Base-by-base conservation (phyloP, 2,797 vertebrate genomes). In the Lepus oiostolus region DNA sequence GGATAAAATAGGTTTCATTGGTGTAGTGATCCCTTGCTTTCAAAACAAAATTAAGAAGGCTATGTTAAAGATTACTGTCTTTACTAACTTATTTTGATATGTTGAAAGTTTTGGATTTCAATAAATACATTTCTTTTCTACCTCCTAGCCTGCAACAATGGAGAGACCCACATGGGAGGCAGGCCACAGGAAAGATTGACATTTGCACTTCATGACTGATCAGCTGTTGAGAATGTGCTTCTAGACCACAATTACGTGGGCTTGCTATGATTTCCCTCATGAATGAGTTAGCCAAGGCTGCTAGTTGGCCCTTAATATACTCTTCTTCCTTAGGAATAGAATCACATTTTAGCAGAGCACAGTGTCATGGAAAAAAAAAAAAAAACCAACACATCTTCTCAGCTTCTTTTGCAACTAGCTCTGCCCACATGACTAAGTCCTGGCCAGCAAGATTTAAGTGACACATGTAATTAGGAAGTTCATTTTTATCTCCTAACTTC, bases 261-360 rank as follows among this genome's bases (percentile, higher is more conserved):
- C 21, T 84, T 85, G 62, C 24, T 86, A 54, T 62, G 7, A 93
- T 54, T 92, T 94, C 30, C 52, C 4, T 94, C n/a, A 60, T 22
- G 28, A 88, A 71, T 80, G 22, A 85, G 52, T 17, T 21, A 85
- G 54, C 38, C 54, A 72, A 80, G 79, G 76, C 63, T 52, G n/a
- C 47, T 83, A 47, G 24, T 70, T 52, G 14, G 9, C 9, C 52
- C 54, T 21, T 1, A 22, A 35, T 47, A 82, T 50, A 38, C 1
- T 70, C 10, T 82, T 85, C 68, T 88, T 62, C 28, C 60, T 74
- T 81, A 88, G 6, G 42, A 54, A 82, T 72, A 81, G 38, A 76
- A 50, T 76, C 19, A 63, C 14, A 17, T 67, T 71, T 71, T 68
- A 35, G 19, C 58, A 24, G 22, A 35, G 13, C 5, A 68, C 5